Conservation (phyloP, 2,797 vertebrate genomes). For the Pantherophis vulpinus region DNA sequence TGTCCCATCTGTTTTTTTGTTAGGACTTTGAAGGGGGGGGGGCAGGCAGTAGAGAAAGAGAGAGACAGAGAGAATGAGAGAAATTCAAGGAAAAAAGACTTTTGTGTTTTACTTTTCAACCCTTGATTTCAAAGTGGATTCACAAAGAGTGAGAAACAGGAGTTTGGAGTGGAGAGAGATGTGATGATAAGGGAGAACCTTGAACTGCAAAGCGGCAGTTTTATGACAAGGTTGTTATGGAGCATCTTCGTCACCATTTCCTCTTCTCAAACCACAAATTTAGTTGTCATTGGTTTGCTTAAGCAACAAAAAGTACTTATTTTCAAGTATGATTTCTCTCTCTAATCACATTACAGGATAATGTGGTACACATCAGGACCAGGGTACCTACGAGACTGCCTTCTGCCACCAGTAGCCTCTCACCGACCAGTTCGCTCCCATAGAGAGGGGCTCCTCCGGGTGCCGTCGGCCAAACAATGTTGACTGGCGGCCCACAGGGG, state of each 20-base stretch:
- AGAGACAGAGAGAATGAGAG: too few relatives aligned
- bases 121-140: slow-evolving; percentile 86
- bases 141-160: slow-evolving; percentile 66
- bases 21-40: slow-evolving; percentile 76
- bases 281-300: slow-evolving; percentile 41
- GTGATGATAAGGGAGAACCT: slow-evolving; percentile 65
- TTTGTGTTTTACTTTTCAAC: slow-evolving; percentile 84
- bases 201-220: slow-evolving; percentile 79
- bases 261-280: neutral
- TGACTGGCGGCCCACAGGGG: too few relatives aligned
- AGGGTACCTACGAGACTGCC: too few relatives aligned
- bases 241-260: slow-evolving; percentile 30
- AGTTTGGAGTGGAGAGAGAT: slow-evolving; percentile 53
- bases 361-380: too few relatives aligned
- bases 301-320: slow-evolving; percentile 9
- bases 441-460: too few relatives aligned
- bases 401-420: too few relatives aligned
- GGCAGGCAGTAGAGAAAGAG: slow-evolving; percentile 64
- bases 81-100: slow-evolving; percentile 88
- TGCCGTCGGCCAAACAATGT: too few relatives aligned
- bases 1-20: slow-evolving; percentile 70
- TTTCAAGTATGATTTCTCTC: slow-evolving; percentile 58
- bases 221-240: slow-evolving; percentile 51
- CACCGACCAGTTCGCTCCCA: too few relatives aligned
- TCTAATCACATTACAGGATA: slow-evolving; percentile 48